phyloP scores from a whole-genome alignment of 1,140 invertebrate species.

The Drosophila nigromelanica region DNA sequence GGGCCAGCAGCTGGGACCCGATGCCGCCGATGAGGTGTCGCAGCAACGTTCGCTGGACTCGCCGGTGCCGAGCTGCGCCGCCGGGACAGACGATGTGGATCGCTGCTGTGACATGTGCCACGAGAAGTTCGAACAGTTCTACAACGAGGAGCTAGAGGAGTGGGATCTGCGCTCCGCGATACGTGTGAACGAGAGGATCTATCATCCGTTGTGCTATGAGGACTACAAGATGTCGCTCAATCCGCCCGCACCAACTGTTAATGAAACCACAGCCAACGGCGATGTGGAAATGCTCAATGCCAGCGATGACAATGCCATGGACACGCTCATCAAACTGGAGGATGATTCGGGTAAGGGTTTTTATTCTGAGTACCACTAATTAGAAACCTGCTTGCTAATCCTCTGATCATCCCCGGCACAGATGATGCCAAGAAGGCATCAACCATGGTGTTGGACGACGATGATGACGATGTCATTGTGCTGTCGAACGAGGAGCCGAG shows the following conservation, averaged over 20 bases:
- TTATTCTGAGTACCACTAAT: background rate
- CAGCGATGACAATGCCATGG: constrained; percentile 78
- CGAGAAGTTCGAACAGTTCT: constrained; percentile 96
- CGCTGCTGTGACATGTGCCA: constrained; percentile 93
- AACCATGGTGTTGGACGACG: constrained; percentile 51
- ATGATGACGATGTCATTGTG: constrained; percentile 84
- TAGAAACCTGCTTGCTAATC: background rate
- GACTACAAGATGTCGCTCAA: constrained; percentile 88
- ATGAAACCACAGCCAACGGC: constrained; percentile 17
- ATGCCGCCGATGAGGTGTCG: constrained; percentile 83
- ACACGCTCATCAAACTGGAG: constrained; percentile 71
- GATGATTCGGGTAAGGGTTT: constrained; percentile 42
- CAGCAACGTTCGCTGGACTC: constrained; percentile 76
- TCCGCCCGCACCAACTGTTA: constrained; percentile 43
- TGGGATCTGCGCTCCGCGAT: constrained; percentile 96
- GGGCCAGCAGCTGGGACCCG: constrained; percentile 86
- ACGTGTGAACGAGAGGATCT: constrained; percentile 90
- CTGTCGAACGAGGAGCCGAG: constrained; percentile 80
- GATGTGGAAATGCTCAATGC: constrained; percentile 63
- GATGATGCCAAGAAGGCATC: constrained; percentile 32
- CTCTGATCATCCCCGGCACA: background rate
- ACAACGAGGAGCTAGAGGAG: constrained; percentile 97
- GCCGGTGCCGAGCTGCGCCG: constrained; percentile 73
- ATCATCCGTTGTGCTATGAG: constrained; percentile 95
- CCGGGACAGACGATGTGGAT: constrained; percentile 86